Base-by-base conservation (phyloP, 2,113 vertebrate species). In the Pangasianodon hypophthalmus region DNA sequence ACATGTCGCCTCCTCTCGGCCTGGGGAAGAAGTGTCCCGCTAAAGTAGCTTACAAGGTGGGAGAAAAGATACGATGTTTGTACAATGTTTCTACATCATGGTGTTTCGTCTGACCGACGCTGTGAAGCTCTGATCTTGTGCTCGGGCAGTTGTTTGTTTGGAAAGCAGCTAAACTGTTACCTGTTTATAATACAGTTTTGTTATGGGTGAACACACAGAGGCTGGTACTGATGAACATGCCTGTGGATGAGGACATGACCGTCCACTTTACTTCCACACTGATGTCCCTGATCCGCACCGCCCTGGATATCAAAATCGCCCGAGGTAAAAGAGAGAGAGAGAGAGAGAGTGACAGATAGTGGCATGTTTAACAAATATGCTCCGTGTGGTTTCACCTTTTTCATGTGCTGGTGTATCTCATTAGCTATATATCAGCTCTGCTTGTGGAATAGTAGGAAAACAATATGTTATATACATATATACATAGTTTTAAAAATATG, bases 191-290 rank as follows among this genome's bases (percentile, higher is more conserved):
- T 26, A 44, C 37, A 44, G 32, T 50, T 86, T n/a, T 75, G 11
- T 58, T 54, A 3, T 86, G n/a, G 87, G 54, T 89, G 58, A 41
- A 81, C 52, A 60, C 54, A 92, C 96, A 99, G 98, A 97, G 98
- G 94, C 93, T 99, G 96, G 98, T 99, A 92, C 94, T 99, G 95
- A 99, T 99, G 98, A 99, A 99, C 92, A 99, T 99, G 98, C 98
- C 98, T 0, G 98, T 99, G 86, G 98, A 98, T 0, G 98, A 99
- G 91, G 98, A 99, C 94, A 99, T 98, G 97, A 96, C 96, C 0
- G 98, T 99, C 73, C 98, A 99, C 94, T 99, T 99, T 93, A 99
- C 98, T 84, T 99, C 98, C 91, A 99, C 98, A 0, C 95, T 99
- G 90, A 98, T 99, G 98, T 98, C 98, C 0, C 96, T 99, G 87